Evolutionary conservation across 2,113 vertebrate species (phyloP).

Genomic region (Hippocampus abdominalis): DNA sequence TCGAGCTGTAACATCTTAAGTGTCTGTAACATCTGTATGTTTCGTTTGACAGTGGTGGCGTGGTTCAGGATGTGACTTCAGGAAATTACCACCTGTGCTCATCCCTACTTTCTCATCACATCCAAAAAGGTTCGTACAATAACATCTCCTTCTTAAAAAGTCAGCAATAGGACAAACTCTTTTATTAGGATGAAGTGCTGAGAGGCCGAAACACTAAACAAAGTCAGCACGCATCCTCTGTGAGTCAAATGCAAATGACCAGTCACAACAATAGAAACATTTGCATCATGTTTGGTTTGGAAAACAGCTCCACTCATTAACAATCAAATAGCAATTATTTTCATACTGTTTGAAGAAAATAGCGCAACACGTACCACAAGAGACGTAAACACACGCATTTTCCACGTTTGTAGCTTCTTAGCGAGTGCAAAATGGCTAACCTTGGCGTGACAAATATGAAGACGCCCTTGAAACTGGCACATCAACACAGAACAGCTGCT

Average conservation of each 20-base stretch:
- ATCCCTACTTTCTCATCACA: background rate
- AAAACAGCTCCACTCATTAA: background rate
- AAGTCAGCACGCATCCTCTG: no score
- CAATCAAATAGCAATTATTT: background rate
- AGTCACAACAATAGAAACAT: background rate
- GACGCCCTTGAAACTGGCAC: background rate
- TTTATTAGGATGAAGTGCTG: background rate
- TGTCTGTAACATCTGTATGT: background rate
- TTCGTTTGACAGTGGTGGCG: background rate
- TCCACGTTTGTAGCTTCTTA: background rate
- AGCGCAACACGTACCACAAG: background rate
- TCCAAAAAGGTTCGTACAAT: background rate
- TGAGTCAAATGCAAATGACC: background rate
- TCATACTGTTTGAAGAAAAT: background rate
- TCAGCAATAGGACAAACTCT: background rate
- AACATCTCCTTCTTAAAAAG: background rate
- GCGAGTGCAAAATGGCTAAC: background rate
- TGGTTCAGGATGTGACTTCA: background rate
- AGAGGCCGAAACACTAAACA: background rate
- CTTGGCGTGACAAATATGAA: background rate
- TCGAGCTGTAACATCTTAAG: background rate
- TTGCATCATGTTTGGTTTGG: background rate
- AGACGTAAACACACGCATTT: background rate
- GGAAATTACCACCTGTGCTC: background rate
- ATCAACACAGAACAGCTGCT: background rate